Evolutionary conservation across 2,797 vertebrate species (phyloP), one percentile per base, ranked within the genome.

Genomic region (Gambelia wislizenii): DNA sequence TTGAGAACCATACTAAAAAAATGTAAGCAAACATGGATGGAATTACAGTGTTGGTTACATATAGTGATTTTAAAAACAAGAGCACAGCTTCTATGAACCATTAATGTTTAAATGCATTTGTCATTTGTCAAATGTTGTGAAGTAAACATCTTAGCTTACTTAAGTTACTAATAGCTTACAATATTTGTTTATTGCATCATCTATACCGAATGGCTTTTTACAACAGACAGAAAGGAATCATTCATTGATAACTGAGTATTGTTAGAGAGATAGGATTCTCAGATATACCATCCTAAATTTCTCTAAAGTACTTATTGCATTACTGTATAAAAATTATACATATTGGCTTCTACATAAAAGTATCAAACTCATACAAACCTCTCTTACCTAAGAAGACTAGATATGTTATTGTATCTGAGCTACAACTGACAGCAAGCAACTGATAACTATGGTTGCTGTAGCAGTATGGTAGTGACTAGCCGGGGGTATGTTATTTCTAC

Each of bases 101-200:
- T 85, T 70, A 0, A 0, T 89, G 72, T 94, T 95, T 94, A 84
- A 84, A 91, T 77, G 90, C 74, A 4, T 91, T 88, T 67, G 79
- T 44, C 74, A 67, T 85, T 74, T 77, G 87, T 84, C 75, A 81
- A 89, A 47, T 81, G 44, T 49, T 39, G 54, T 59, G 70, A 83
- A 86, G 89, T 56, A 90, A 90, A 84, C 92, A 96, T 92, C 42
- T 44, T 33, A 72, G 64, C 89, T 96, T 92, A 89, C n/a, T 5
- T 80, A 70, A 69, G 52, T 89, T 74, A 75, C 61, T 85, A 76
- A 85, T 72, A 72, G 70, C 72, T 89, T 86, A 59, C 52, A 75
- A 25, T 74, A 30, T 74, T 83, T 80, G 64, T 56, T 75, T 76
- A 75, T 64, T 88, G 30, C 33, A 36, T 13, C 30, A 74, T 75